Base-by-base conservation (phyloP, 1,140 invertebrate genomes). In the Caerostris darwini region DNA sequence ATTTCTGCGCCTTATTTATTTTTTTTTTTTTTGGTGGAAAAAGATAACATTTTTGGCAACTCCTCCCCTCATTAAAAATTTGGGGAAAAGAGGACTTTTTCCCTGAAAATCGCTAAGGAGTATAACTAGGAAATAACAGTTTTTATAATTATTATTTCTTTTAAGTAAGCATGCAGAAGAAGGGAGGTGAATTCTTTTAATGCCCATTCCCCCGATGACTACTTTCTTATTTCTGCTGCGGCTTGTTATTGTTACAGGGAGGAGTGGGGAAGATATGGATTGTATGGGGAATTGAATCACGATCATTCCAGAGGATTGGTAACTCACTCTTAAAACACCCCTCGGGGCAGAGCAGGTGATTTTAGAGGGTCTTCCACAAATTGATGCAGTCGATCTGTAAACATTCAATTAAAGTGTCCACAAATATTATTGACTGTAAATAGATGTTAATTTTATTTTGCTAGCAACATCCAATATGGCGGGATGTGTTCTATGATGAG, bases 71-170 rank as follows among this genome's bases (percentile, higher is more conserved):
- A 59, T 67, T 88, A 59, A 85, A 85, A 58, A 54, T 7, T 7
- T 12, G 53, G 57, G 86, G 7, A 87, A 61, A 87, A 53, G 10
- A 14, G 10, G 53, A 87, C 34, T 34, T 34, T 34, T 34, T 34
- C 34, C 34, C 3, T 7, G 19, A 54, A 59, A 64, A 88, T 88
- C 64, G 58, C 19, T 88, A 53, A 14, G 19, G 64, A 64, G 61
- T 53, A 19, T 88, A 88, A 64, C n/a, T 54, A 64, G 59, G 50
- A 88, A 88, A 88, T 88, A 61, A 64, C 10, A 64, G 86, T 88
- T 88, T 50, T 82, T 19, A n/a, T 17, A 64, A 85, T 34, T 34
- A 34, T 34, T 34, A 34, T 34, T 34, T 34, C 2, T 2, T 34
- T 34, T 34, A 2, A 34, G 2, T 34, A 34, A 34, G 34, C 34